Base-by-base conservation (phyloP, 2,113 vertebrate genomes). In the Pteropus alecto region DNA sequence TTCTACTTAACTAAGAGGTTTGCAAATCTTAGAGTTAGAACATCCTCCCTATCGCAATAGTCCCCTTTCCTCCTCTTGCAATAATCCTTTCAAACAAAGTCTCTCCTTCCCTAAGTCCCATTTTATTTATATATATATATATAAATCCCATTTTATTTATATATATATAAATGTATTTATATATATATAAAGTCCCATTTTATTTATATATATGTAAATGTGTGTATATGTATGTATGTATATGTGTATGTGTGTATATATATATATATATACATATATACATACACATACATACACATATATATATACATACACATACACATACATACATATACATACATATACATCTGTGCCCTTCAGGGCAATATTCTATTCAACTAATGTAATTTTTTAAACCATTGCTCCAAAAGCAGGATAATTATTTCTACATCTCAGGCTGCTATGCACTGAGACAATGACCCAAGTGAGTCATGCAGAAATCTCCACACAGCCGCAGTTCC, bases 341-440 rank as follows among this genome's bases (percentile, higher is more conserved):
- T 7, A 48, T 13, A 13, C 46, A 51, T 63, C 46, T 90, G 46
- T 90, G 81, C 38, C 61, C 51, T 96, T 94, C 60, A 79, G 90
- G 67, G 58, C 43, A 82, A 56, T 90, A 65, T 82, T 89, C 77
- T 83, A 8, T 89, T 92, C 78, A 71, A 84, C 18, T 76, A 79
- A 79, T 56, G 51, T 96, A 86, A 93, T 67, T 90, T 96, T 90
- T 87, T 54, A 95, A 96, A 74, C 35, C 41, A 38, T 90, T 95
- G 30, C 87, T 90, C n/a, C 19, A 2, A 94, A 87, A 63, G 26
- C 83, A 93, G 68, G 28, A 81, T 87, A 87, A 71, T 97, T 96
- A 96, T 90, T 96, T 35, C 78, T 79, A 51, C 30, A 94, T 87
- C 38, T 63, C 63, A 24, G 30, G 43, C 61, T 91, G 63, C 43